Base-by-base conservation (phyloP, 2,888 invertebrate species). In the Temnothorax rugatulus region DNA sequence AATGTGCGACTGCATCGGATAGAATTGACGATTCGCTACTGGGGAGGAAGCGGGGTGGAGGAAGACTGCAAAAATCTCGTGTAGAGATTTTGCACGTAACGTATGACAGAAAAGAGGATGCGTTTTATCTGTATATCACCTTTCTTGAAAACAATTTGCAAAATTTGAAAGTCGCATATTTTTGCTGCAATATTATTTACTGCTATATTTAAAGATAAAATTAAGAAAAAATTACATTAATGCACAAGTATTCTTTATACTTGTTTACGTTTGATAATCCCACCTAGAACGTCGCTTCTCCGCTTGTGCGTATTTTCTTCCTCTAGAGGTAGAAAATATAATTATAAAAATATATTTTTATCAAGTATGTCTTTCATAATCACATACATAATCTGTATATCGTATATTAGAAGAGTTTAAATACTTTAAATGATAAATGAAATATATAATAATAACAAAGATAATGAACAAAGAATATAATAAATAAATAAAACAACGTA, bases 1-100 rank as follows among this genome's bases (percentile, higher is more conserved):
- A 81, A 68, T 71, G 66, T 68, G 68, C 83, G 63, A 74, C 61
- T 82, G 68, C 68, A 68, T 77, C 54, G 68, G 54, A 68, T 54
- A 54, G 29, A 54, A 68, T 38, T 66, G 77, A 34, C 54, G 44
- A 68, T 68, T 68, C 57, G 69, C 68, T 77, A 29, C 68, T 13
- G 54, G 57, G 29, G 66, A 21, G 44, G 64, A 59, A 9, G 66
- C 4, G 29, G 18, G 18, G 18, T 0, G 18, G 18, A 15, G 66
- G 66, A 25, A 57, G 29, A 15, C 44, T 44, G 54, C 29, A 25
- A 68, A 77, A 77, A 54, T 68, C 8, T 41, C 68, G 29, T 15
- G 29, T 44, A 29, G 50, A 29, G 44, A 57, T 54, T 76, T 64
- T 29, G 44, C 11, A 76, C 64, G 15, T 29, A 77, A 44, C 68